Percentiles rank a stretch among this genome's conserved stretches.
phyloP scores from a whole-genome alignment of 2,888 invertebrate genomes.

The Euclidia mi region DNA sequence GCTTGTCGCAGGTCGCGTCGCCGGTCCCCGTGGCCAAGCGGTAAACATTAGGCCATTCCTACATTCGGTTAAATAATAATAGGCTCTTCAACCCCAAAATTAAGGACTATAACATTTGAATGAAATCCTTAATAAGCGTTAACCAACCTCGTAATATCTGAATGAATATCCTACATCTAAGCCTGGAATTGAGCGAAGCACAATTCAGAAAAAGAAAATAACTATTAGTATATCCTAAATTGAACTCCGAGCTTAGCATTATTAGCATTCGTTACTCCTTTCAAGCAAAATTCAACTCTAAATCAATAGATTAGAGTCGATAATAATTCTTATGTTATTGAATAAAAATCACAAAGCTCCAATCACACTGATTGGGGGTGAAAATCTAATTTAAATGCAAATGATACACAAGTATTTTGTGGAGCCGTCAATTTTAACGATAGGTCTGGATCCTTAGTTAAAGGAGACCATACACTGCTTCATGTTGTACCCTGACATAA shows the following conservation, averaged over 20 bases:
- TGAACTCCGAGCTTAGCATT: constrained; percentile 6
- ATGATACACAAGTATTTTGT: constrained; percentile 41
- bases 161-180: too few relatives aligned
- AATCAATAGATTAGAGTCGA: constrained; percentile 12
- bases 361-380: constrained; percentile 52
- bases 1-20: too few relatives aligned
- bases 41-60: too few relatives aligned
- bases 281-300: constrained; percentile 16
- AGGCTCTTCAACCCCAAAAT: too few relatives aligned
- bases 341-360: constrained; percentile 43
- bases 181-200: too few relatives aligned
- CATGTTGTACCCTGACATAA: background rate
- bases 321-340: constrained; percentile 13
- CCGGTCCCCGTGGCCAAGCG: too few relatives aligned
- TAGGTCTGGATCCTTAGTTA: constrained; percentile 16
- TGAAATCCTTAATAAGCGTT: too few relatives aligned
- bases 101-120: too few relatives aligned
- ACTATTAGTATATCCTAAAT: background rate
- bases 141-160: too few relatives aligned
- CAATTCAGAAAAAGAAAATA: background rate
- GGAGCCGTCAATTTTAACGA: constrained; percentile 20
- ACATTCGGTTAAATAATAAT: too few relatives aligned
- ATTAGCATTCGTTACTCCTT: background rate
- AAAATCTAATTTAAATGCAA: constrained; percentile 68
- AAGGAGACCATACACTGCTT: constrained; percentile 6